Evolutionary conservation across 2,797 vertebrate species (phyloP).

Genomic region (Tachyglossus aculeatus): DNA sequence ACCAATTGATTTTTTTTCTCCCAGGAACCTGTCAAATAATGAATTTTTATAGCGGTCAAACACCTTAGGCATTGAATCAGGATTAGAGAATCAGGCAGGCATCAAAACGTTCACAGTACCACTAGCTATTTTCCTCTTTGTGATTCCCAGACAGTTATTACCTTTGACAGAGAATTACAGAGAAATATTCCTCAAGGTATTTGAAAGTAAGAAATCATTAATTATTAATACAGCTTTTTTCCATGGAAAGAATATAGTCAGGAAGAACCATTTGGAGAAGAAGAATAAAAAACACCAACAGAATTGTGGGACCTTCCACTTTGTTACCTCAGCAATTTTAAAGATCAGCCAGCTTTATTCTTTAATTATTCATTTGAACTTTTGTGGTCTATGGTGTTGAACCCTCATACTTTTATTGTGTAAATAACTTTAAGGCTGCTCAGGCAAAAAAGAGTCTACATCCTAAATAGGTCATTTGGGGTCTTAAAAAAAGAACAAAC

Average conservation of each 20-base stretch:
- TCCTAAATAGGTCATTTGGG: background rate
- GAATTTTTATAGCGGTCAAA: constrained; percentile 8
- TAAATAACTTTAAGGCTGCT: background rate
- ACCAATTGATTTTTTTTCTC: constrained; percentile 11
- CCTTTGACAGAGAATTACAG: constrained; percentile 59
- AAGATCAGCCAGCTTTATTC: constrained; percentile 12
- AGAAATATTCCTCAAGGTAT: constrained; percentile 52
- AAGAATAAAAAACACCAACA: background rate
- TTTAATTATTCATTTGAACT: constrained; percentile 28
- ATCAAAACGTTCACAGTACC: constrained; percentile 30
- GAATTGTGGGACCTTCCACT: background rate
- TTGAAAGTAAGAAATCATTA: constrained; percentile 39
- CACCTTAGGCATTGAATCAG: constrained; percentile 30
- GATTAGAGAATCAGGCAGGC: constrained; percentile 33
- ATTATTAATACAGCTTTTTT: constrained; percentile 54
- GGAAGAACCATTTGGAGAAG: background rate
- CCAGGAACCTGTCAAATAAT: background rate
- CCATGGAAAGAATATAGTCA: constrained; percentile 15
- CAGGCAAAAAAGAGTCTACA: background rate
- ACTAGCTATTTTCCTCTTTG: constrained; percentile 43
- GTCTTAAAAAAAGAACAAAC: constrained; percentile 2
- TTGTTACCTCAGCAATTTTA: constrained; percentile 15
- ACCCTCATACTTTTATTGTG: background rate
- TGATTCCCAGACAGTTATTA: constrained; percentile 51
- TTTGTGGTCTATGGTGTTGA: background rate